Base-by-base conservation (phyloP, 2,113 vertebrate genomes). In the Delphinapterus leucas region DNA sequence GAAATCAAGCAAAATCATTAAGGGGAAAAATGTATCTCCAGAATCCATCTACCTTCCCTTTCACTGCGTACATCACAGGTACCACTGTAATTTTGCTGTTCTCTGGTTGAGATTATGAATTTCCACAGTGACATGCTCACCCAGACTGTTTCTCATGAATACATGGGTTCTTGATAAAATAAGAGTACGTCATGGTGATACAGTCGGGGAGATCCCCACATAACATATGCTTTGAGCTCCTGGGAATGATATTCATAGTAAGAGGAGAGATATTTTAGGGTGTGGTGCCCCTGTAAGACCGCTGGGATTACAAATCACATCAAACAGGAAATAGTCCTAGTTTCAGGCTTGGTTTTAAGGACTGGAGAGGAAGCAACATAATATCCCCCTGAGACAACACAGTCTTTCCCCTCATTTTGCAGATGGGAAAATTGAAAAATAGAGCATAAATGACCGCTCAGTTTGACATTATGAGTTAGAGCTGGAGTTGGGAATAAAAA, bases 391-490 rank as follows among this genome's bases (percentile, higher is more conserved):
- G 88, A 96, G 94, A 96, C 6, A 74, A 68, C 41, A 55, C 28
- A 31, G 11, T 90, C 44, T 82, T 96, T 92, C n/a, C 76, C 33
- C n/a, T 86, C 21, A 20, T 88, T 96, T 85, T 94, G 60, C 31
- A 90, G 87, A 96, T 95, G 71, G 73, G 90, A 97, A 98, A 85
- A 83, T 7, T 85, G 65, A 85, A 85, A 88, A 85, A 47, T 6
- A 94, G 67, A 91, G 1, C 80, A 81, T n/a, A 81, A 94, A 58
- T 65, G n/a, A 90, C 12, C 38, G 10, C 26, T 96, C 65, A 67
- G 14, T 92, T 85, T 76, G 70, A 85, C 74, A 92, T 79, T 49
- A 67, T 41, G 20, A 76, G 18, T 70, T 13, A 77, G 86, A 31
- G 53, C 68, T 6, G 49, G 73, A 82, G 28, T 31, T 82, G 61